Base-by-base conservation (phyloP, 2,888 invertebrate species). In the Bugulina stolonifera region DNA sequence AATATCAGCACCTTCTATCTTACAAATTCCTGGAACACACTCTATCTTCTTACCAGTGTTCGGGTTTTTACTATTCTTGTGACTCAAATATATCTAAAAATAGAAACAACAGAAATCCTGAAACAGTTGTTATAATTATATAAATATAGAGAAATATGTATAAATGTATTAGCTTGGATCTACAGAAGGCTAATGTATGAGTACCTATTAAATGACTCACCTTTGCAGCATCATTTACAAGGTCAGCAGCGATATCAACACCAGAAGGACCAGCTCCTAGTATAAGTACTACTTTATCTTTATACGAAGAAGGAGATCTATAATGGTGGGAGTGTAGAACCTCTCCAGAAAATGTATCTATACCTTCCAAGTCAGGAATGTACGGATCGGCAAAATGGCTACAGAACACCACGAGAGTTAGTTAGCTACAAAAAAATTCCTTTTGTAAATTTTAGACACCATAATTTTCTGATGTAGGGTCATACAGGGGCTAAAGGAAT, bases 261-360 rank as follows among this genome's bases (percentile, higher is more conserved):
- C 94, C 95, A 1, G 94, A 94, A 32, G 93, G 91, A 0, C 92
- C 93, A 0, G 92, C 93, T 0, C 94, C 95, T 29, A 95, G 87
- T 5, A 94, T 89, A 27, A 93, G 87, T 0, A 94, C 92, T 1
- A 82, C 86, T 71, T 88, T 87, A 34, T 87, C 89, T 22, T 80
- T 79, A 82, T 90, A 94, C 18, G 87, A 82, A 71, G 90, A 89
- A 0, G 92, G 90, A 1, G 87, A 86, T 73, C 94, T 87, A 84
- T 93, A 96, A 79, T 92, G 90, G 83, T 93, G 93, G 80, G 93
- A 93, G 86, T 95, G 95, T 23, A 90, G 84, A 71, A 89, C 80
- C 72, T 85, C 84, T 0, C 91, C 91, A 80, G 85, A 72, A 79
- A 81, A 84, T 1, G 73, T 69, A 71, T 90, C 88, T 73, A 89